phyloP scores from a whole-genome alignment of 2,888 invertebrate species.

The Orchestes rusci region DNA sequence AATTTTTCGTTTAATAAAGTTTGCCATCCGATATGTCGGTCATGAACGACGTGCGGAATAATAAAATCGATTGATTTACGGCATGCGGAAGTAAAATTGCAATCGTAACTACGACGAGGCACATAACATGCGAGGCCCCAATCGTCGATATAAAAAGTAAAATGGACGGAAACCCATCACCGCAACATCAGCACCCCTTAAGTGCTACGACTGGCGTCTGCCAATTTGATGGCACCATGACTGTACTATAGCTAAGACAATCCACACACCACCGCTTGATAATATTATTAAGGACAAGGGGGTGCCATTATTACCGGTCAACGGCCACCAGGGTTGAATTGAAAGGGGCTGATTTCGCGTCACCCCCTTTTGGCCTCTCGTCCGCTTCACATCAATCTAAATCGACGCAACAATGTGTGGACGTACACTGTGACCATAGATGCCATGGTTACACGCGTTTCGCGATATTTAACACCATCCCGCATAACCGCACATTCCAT shows the following conservation, averaged over 20 bases:
- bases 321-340: constrained; percentile 32
- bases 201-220: constrained; percentile 36
- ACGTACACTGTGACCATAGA: constrained; percentile 15
- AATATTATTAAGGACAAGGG: constrained; percentile 36
- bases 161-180: constrained; percentile 32
- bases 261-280: constrained; percentile 32
- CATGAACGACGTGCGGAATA: constrained; percentile 34
- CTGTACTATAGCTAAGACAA: constrained; percentile 37
- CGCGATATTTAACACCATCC: constrained; percentile 17
- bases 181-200: constrained; percentile 31
- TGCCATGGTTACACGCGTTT: constrained; percentile 15
- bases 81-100: constrained; percentile 32
- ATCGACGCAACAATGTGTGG: constrained; percentile 22
- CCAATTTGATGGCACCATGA: constrained; percentile 35
- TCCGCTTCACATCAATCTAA: constrained; percentile 23
- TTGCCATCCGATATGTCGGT: constrained; percentile 34
- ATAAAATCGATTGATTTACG: constrained; percentile 41
- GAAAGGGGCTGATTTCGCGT: constrained; percentile 17
- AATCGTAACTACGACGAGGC: constrained; percentile 34
- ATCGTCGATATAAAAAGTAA: constrained; percentile 26
- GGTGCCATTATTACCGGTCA: constrained; percentile 35
- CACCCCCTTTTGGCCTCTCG: constrained; percentile 15
- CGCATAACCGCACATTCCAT: constrained; percentile 11
- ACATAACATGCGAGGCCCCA: constrained; percentile 26
- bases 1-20: constrained; percentile 26